Conservation (phyloP, 2,113 vertebrate species). For the Nibea albiflora region DNA sequence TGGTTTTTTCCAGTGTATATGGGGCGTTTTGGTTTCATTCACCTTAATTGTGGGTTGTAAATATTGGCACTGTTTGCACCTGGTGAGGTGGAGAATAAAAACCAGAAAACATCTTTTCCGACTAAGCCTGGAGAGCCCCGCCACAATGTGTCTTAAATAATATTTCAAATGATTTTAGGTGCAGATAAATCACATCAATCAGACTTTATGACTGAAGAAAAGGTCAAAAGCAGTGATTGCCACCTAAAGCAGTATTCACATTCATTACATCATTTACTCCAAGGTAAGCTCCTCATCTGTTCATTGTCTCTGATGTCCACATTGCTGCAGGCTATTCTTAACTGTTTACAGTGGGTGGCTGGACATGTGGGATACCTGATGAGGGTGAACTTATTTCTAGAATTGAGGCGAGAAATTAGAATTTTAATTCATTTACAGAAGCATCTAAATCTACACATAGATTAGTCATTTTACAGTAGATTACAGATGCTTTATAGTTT, state of each 20-base stretch:
- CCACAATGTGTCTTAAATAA: too few species aligned
- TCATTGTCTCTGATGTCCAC: neutral
- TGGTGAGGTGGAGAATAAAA: too few species aligned
- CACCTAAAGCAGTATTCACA: neutral
- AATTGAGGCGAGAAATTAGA: conserved; percentile 85
- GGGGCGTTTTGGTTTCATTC: too few species aligned
- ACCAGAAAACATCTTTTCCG: too few species aligned
- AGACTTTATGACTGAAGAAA: too few species aligned
- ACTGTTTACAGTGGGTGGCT: neutral
- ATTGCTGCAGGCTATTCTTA: neutral
- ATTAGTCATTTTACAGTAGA: too few species aligned
- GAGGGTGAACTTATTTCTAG: conserved; percentile 88
- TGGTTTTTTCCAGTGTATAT: too few species aligned
- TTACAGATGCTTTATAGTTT: neutral
- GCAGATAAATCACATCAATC: too few species aligned
- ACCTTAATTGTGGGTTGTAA: too few species aligned
- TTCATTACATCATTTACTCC: conserved; percentile 84
- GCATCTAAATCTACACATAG: neutral
- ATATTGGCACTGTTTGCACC: too few species aligned
- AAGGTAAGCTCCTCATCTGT: conserved; percentile 84
- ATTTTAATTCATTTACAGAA: neutral
- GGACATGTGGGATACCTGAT: conserved; percentile 88
- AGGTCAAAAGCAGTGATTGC: neutral
- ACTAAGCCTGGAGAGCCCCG: too few species aligned
- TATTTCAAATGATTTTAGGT: too few species aligned